A percentile compares a stretch with the other conserved stretches of the same genome.
phyloP scores from a whole-genome alignment of 2,113 vertebrate genomes.

The Dasypus novemcinctus region DNA sequence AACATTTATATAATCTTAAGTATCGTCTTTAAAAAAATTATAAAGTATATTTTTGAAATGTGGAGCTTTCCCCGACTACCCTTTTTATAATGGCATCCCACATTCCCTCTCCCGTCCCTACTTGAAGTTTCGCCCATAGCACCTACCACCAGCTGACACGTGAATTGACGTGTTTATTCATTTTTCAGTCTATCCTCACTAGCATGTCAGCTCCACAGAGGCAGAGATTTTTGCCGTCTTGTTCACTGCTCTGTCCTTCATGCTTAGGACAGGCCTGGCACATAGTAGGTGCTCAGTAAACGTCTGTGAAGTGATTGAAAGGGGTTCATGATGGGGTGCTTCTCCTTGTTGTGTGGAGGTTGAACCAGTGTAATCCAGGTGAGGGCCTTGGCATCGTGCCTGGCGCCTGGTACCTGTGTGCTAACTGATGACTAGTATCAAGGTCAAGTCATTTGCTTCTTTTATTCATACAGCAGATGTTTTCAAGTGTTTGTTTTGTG shows the following conservation, averaged over 20 bases:
- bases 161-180: fast-evolving
- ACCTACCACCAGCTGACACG: not conserved
- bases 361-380: not conserved
- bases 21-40: too few species aligned
- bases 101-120: fast-evolving
- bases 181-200: not conserved
- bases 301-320: not conserved
- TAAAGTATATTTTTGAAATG: too few species aligned
- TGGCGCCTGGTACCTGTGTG: fast-evolving
- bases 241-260: not conserved
- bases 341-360: not conserved
- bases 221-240: not conserved
- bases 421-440: not conserved
- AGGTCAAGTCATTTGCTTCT: not conserved
- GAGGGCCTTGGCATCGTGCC: not conserved
- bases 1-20: too few species aligned
- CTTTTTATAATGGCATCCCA: not conserved
- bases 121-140: not conserved
- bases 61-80: not conserved
- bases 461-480: not conserved
- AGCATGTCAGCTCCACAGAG: fast-evolving
- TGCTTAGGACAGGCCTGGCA: not conserved
- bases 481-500: not conserved
- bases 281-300: not conserved
- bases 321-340: not conserved